phyloP scores from a whole-genome alignment of 2,888 invertebrate species.

The Dione juno region DNA sequence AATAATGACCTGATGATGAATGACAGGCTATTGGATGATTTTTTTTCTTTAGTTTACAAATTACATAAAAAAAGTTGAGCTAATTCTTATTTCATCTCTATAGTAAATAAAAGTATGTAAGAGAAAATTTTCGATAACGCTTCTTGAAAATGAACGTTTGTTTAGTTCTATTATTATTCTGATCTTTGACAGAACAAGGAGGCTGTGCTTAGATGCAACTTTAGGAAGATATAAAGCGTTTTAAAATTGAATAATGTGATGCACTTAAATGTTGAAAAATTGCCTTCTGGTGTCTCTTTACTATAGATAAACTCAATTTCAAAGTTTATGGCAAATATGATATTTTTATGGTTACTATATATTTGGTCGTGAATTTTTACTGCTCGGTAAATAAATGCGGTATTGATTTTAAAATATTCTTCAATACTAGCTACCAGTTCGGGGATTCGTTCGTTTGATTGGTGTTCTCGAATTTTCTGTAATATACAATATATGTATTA shows the following conservation, averaged over 20 bases:
- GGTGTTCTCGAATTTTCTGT: too few relatives aligned
- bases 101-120: too few relatives aligned
- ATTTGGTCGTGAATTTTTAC: neutral
- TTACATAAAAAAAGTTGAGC: too few relatives aligned
- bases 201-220: constrained; percentile 29
- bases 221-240: constrained; percentile 35
- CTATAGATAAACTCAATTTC: constrained; percentile 24
- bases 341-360: neutral
- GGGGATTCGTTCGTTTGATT: too few relatives aligned
- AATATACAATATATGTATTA: too few relatives aligned
- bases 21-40: too few relatives aligned
- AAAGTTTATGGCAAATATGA: constrained; percentile 13
- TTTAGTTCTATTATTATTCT: neutral
- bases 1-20: too few relatives aligned
- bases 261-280: constrained; percentile 35
- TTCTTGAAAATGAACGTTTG: neutral
- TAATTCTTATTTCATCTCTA: too few relatives aligned
- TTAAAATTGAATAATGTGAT: constrained; percentile 45
- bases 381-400: too few relatives aligned
- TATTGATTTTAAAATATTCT: too few relatives aligned
- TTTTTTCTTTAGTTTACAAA: too few relatives aligned
- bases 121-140: neutral
- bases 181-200: constrained; percentile 36
- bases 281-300: constrained; percentile 20
- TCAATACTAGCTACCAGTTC: too few relatives aligned